Evolutionary conservation across 2,113 vertebrate species (phyloP), one percentile per base, ranked within the genome.

Genomic region (Micronisus gabar): DNA sequence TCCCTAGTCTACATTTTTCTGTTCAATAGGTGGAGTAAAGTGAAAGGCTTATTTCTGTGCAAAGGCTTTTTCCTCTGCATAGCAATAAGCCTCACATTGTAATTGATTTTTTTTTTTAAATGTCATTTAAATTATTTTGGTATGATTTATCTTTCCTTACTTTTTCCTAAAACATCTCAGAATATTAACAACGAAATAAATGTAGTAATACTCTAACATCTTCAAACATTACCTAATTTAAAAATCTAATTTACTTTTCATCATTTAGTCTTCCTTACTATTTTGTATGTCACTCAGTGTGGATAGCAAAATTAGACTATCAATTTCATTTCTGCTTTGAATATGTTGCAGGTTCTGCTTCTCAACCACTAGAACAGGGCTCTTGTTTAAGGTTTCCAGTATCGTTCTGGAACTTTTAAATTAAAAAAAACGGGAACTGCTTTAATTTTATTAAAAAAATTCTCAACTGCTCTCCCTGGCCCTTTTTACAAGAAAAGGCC

Each of bases 181-280:
- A 97, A 92, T 65, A 95, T 92, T 93, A 97, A 95, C 86, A 93
- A 86, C 12, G 10, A 96, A 96, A 89, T 91, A 96, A 95, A 89
- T 55, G 83, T 75, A 86, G 70, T 84, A 94, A 89, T 58, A 91
- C 76, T 75, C n/a, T 53, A 97, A 85, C 80, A 87, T 75, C 81
- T 89, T 91, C 84, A 95, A 95, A 95, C 91, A 89, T 79, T 75
- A 93, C 81, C 88, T 84, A 66, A 94, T 91, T 93, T 95, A 89
- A 94, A 91, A 96, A 95, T 65, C 88, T 95, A 79, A 97, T 94
- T 93, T 95, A 82, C 65, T 89, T 95, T 71, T 82, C 50, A 67
- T 74, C 73, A 94, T 73, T 97, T 94, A 84, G 61, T 76, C 61
- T 80, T 82, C 94, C 81, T 92, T 63, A 75, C 75, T 91, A 75